Conservation (phyloP, 2,113 vertebrate species). For the Mixornis gularis region DNA sequence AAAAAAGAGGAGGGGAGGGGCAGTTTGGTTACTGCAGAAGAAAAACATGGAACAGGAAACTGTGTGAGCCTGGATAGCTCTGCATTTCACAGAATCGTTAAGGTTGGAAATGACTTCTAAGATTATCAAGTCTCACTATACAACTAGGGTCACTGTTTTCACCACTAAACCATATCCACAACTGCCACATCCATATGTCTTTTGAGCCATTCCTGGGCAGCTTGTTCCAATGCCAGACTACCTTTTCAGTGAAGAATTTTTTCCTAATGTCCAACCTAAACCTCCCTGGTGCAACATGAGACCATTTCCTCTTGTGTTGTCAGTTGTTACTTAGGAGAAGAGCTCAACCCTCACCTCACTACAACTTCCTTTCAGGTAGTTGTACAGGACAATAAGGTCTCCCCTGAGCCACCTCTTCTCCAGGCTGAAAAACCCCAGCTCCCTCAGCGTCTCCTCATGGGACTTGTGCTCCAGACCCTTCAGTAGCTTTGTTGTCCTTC, state of each 20-base stretch:
- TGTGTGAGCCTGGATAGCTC: not conserved
- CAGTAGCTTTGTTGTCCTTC: not conserved
- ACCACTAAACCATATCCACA: not conserved
- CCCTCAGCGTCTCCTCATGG: not conserved
- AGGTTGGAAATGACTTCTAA: not conserved
- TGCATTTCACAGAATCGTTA: not conserved
- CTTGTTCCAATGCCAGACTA: not conserved
- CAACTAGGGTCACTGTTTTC: not conserved
- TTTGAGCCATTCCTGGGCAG: not conserved
- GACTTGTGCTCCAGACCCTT: not conserved
- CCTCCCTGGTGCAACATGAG: rapidly evolving
- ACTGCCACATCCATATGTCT: rapidly evolving
- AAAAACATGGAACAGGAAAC: not conserved
- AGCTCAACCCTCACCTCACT: not conserved
- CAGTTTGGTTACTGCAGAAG: not conserved
- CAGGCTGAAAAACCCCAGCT: not conserved
- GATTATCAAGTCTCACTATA: not conserved
- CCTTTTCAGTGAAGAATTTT: not conserved
- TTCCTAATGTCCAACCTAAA: not conserved
- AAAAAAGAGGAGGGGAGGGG: not conserved
- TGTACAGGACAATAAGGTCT: not conserved
- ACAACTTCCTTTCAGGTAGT: not conserved
- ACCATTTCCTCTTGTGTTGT: not conserved
- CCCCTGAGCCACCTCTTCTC: not conserved
- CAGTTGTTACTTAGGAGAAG: not conserved